phyloP scores from a whole-genome alignment of 2,888 invertebrate genomes.

The Schizotus pectinicornis region DNA sequence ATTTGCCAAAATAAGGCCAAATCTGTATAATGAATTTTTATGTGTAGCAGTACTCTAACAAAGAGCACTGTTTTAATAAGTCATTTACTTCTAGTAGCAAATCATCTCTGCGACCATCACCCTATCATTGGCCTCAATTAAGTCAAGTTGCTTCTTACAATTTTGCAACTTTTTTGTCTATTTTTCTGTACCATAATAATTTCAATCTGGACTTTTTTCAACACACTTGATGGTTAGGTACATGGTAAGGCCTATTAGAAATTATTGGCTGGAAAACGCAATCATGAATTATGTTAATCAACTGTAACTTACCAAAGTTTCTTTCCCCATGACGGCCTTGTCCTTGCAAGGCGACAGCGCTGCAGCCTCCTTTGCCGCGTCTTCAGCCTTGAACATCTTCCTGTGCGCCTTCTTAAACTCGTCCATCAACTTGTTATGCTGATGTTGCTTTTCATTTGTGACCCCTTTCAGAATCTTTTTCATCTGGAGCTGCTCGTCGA shows the following conservation, averaged over 20 bases:
- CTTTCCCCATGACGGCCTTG: constrained; percentile 6
- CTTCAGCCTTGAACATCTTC: constrained; percentile 75
- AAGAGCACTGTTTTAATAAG: too few relatives aligned
- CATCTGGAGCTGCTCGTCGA: constrained; percentile 56
- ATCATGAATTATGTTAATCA: background rate
- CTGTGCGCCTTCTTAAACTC: constrained; percentile 88
- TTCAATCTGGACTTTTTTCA: background rate
- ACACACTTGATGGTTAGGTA: background rate
- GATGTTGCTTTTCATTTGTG: constrained; percentile 69
- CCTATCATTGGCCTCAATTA: too few relatives aligned
- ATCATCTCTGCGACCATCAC: too few relatives aligned
- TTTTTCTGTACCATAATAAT: background rate
- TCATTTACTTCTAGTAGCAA: too few relatives aligned
- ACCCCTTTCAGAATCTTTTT: constrained; percentile 59
- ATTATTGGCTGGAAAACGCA: background rate
- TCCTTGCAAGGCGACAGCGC: background rate
- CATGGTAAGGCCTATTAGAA: too few relatives aligned
- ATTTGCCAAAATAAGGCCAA: too few relatives aligned
- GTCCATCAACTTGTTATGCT: constrained; percentile 82
- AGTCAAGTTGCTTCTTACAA: too few relatives aligned
- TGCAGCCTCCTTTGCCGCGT: constrained; percentile 25
- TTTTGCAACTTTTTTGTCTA: too few relatives aligned
- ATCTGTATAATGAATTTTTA: too few relatives aligned
- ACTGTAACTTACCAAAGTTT: constrained; percentile 18
- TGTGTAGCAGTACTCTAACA: too few relatives aligned